These are phyloP conservation scores for Vulpes ferrilata DNA, from an alignment of 2,113 vertebrate genomes.

Conservation along the genomic window DNA sequence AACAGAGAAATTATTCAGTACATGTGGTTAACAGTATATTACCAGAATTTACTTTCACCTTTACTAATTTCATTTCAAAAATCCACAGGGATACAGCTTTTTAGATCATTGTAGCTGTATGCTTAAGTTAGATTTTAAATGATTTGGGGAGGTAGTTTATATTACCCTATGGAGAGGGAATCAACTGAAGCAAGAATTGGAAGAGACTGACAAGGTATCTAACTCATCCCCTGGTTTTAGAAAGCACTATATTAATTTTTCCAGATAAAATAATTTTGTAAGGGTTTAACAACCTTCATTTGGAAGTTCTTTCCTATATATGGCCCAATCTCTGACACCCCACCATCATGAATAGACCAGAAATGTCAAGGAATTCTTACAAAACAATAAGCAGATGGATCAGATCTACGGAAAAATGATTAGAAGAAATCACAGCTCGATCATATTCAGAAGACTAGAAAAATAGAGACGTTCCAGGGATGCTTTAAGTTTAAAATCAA, in stretches of 20 bases:
- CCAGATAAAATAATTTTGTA: neutral
- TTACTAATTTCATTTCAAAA: neutral
- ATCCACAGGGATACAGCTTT: neutral
- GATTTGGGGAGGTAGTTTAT: neutral
- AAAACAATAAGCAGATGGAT: constrained; percentile 39
- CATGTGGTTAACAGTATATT: neutral
- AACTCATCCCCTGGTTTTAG: neutral
- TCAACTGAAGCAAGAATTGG: neutral
- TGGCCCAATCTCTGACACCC: neutral
- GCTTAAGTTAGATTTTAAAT: constrained; percentile 36
- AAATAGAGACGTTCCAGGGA: neutral
- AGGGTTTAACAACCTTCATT: neutral
- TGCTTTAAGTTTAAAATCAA: neutral
- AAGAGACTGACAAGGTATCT: neutral
- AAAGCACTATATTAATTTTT: constrained; percentile 17
- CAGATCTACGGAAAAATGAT: constrained; percentile 2
- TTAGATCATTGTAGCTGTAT: neutral
- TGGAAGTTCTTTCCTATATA: neutral
- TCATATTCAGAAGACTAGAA: neutral
- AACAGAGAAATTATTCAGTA: neutral
- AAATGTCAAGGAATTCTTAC: constrained; percentile 38
- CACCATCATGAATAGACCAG: neutral
- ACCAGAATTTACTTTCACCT: neutral
- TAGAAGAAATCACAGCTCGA: constrained; percentile 18
- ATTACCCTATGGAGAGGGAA: neutral